Percentiles rank a stretch among this genome's conserved stretches.
These are phyloP conservation scores for Incurvaria masculella DNA, from an alignment of 2,888 invertebrate genomes.

Conservation along the genomic window DNA sequence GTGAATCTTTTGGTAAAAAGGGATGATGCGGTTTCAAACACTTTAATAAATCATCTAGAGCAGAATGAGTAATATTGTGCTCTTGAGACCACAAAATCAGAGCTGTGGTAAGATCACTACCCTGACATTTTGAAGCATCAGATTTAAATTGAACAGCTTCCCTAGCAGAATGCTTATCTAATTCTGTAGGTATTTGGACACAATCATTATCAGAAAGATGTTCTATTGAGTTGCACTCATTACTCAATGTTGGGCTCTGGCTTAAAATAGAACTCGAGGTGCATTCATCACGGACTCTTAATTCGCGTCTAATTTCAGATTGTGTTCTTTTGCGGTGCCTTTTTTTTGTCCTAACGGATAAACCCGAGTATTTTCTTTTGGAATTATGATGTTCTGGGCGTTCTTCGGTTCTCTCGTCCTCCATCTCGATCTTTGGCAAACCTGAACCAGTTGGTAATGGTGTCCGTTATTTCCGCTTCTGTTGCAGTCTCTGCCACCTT, in stretches of 20 bases:
- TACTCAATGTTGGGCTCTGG: too few relatives aligned
- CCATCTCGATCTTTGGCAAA: constrained; percentile 9
- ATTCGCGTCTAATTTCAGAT: background rate
- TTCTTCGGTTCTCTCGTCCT: constrained; percentile 7
- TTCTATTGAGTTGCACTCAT: too few relatives aligned
- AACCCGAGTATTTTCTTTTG: too few relatives aligned
- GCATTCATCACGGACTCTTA: background rate
- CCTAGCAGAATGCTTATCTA: too few relatives aligned
- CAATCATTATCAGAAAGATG: too few relatives aligned
- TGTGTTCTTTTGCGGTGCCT: background rate
- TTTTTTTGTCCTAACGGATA: background rate
- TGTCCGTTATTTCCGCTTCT: constrained; percentile 7
- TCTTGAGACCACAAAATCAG: constrained; percentile 6
- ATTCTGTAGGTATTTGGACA: too few relatives aligned
- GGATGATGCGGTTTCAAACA: background rate
- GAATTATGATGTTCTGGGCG: too few relatives aligned
- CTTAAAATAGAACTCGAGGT: too few relatives aligned
- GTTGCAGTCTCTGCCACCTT: constrained; percentile 7
- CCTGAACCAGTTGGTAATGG: constrained; percentile 8
- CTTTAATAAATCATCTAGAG: constrained; percentile 5
- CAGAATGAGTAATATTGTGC: constrained; percentile 9
- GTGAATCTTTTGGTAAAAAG: background rate
- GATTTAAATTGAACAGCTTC: too few relatives aligned
- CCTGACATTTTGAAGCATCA: too few relatives aligned
- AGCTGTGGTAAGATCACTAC: too few relatives aligned